Evolutionary conservation across 1,140 invertebrate species (phyloP), one percentile per base, ranked within the genome.

Genomic region (Hycleus cichorii): DNA sequence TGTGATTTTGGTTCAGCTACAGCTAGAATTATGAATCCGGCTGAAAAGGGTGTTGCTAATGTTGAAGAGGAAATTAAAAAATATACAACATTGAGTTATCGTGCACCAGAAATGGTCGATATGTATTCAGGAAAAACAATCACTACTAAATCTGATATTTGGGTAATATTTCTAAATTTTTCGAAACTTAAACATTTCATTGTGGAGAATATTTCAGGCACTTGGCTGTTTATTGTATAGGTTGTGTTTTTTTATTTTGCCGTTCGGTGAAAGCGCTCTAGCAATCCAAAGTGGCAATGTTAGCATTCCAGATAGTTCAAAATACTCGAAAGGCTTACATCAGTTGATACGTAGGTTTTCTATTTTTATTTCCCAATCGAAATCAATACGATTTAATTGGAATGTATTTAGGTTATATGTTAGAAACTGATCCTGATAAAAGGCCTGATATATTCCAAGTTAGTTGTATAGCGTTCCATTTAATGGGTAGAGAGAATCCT

Each of bases 31-130:
- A 75, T 91, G 44, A 88, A 89, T 79, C 86, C 89, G 4, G 77
- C 77, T 57, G 78, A 83, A 57, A 84, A 90, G 68, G 87, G 89
- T 44, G 84, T 89, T 4, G 75, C 84, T 50, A 69, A 78, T 11
- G 84, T 94, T 7, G 90, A 95, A 74, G 94, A 97, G 69, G 94
- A 97, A 78, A 91, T 97, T 60, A 88, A 93, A 75, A 90, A 91
- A 70, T 96, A 97, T 72, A 97, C 94, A 3, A 97, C 95, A 1
- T 75, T 97, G 11, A 90, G 91, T 46, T 97, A 97, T 74, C 83
- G 94, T 67, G 83, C 93, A 11, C 95, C 95, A 18, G 95, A 97
- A 80, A 97, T 97, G 95, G 84, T 97, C 27, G 93, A 97, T 76
- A 80, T 97, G 64, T 97, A 96, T 75, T 83, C 80, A 64, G 90